These are phyloP conservation scores for Malacoraja senta DNA, from an alignment of 2,797 vertebrate genomes.

Conservation along the genomic window DNA sequence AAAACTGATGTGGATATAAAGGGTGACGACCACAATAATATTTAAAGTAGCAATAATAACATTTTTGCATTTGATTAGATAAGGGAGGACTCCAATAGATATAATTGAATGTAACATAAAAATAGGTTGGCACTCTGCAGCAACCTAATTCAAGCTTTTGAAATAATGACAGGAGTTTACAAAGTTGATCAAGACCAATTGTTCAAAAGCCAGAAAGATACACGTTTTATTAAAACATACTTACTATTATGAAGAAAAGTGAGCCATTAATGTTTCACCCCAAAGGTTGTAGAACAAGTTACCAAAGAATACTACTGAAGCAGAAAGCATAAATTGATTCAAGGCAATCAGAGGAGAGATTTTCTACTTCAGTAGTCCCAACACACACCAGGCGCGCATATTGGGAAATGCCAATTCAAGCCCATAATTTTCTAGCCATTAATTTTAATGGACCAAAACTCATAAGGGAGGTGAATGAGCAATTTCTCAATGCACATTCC, in stretches of 20 bases:
- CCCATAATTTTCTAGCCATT: constrained; percentile 19
- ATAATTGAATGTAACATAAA: background rate
- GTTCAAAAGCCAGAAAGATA: background rate
- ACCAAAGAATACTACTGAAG: background rate
- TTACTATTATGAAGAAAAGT: background rate
- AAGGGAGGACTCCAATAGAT: background rate
- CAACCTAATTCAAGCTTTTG: background rate
- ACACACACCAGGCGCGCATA: background rate
- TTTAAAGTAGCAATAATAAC: background rate
- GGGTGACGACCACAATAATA: background rate
- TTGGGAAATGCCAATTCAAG: constrained; percentile 2
- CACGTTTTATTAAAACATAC: background rate
- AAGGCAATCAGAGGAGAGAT: constrained; percentile 5
- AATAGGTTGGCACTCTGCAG: too few relatives aligned
- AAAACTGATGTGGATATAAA: background rate
- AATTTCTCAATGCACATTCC: background rate
- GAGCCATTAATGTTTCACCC: background rate
- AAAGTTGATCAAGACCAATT: background rate
- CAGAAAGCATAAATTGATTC: constrained; percentile 22
- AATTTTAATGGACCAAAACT: constrained; percentile 15
- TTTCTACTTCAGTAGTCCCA: background rate
- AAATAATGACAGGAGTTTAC: background rate
- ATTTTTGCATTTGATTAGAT: background rate
- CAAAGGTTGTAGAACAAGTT: background rate
- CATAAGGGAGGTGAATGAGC: background rate